Evolutionary conservation across 2,113 vertebrate species (phyloP), one percentile per base, ranked within the genome.

Genomic region (Chionis minor): DNA sequence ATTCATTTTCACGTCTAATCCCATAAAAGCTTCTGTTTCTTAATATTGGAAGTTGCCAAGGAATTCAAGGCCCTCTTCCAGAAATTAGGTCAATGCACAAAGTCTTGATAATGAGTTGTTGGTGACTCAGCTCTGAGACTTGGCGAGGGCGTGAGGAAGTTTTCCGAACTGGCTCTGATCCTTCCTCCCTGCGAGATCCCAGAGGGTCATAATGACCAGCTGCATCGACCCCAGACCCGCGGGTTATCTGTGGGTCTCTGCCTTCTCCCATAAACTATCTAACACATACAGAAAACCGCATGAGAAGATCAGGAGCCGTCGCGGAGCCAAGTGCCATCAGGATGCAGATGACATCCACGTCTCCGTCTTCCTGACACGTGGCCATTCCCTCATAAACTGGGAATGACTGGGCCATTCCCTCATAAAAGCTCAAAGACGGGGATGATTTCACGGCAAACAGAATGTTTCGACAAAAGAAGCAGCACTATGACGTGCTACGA

Each of bases 251-350:
- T 0, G 2, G 40, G 52, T 3, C 62, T 45, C 62, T 21, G 0
- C 56, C 86, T 62, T 38, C 52, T 73, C 72, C 72, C n/a, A 2
- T 2, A 8, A 30, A 23, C 11, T 10, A 0, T 24, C 58, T 24
- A 35, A 7, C 9, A 8, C n/a, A 2, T 2, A 7, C 0, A 2
- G 63, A 38, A 35, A 35, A 1, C 7, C 0, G 2, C 71, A 5
- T 3, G 69, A 45, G 67, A 22, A 58, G 63, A 8, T 14, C 2
- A 9, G 73, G 79, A 80, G 73, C 47, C 40, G 9, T 23, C 4
- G 3, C 0, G 10, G 70, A 77, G 81, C 61, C 27, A 2, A 49
- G 77, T 8, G 51, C 58, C 88, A 18, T 51, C 33, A 16, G 73
- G 67, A 69, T 19, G 6, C 16, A 7, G 66, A 40, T 5, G 73